Percentiles rank a stretch among this genome's conserved stretches.
phyloP scores from a whole-genome alignment of 2,113 vertebrate species.

The Oreotragus oreotragus region DNA sequence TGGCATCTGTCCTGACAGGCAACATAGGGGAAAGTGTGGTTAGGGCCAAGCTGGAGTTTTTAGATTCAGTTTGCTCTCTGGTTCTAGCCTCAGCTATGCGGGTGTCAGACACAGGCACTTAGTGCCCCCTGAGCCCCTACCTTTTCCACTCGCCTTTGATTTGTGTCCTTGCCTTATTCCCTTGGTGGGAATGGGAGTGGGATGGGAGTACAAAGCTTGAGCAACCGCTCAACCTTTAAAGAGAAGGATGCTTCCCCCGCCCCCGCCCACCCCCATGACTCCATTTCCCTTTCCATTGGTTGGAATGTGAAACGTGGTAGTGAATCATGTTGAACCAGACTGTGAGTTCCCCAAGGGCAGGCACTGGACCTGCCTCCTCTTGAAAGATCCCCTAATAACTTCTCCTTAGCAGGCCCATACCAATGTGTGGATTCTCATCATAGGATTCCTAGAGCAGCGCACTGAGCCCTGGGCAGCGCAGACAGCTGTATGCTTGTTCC shows the following conservation, averaged over 20 bases:
- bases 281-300: not conserved
- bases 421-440: not conserved
- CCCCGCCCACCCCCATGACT: rapidly evolving
- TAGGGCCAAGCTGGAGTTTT: not conserved
- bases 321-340: not conserved
- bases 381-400: not conserved
- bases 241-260: not conserved
- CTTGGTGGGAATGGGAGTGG: not conserved
- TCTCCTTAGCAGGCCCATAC: not conserved
- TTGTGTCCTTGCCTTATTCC: not conserved
- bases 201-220: not conserved
- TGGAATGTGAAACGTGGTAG: not conserved
- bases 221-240: not conserved
- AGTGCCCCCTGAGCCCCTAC: not conserved
- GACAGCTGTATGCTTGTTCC: not conserved
- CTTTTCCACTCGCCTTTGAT: not conserved
- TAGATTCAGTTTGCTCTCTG: not conserved
- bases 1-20: not conserved
- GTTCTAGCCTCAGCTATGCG: not conserved
- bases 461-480: not conserved
- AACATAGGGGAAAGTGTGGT: not conserved
- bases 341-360: not conserved
- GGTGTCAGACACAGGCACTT: not conserved
- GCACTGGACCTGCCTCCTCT: not conserved
- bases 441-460: not conserved